A percentile compares a stretch with the other conserved stretches of the same genome.
phyloP scores from a whole-genome alignment of 37 sponge, comb jelly and placozoan species.

The Theonella swinhoei region DNA sequence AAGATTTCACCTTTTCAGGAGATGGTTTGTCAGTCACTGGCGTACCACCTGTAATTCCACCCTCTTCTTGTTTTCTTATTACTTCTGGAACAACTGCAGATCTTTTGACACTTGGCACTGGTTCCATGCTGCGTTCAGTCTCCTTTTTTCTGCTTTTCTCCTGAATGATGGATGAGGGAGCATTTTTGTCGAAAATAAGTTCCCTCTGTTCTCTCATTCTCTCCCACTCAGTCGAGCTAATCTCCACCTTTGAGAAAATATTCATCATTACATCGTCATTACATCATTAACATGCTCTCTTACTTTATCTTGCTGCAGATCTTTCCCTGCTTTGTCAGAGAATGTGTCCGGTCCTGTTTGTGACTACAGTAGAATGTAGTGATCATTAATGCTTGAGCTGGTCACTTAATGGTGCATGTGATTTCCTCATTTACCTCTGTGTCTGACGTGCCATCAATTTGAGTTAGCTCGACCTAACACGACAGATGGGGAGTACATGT shows the following conservation, averaged over 20 bases:
- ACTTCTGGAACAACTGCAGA: neutral
- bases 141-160: neutral
- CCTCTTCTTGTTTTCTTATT: neutral
- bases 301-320: neutral
- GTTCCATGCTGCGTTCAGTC: neutral
- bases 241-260: neutral
- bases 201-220: conserved; percentile 13
- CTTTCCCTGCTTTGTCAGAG: neutral
- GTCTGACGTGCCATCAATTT: conserved; percentile 7
- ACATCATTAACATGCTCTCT: neutral
- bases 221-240: conserved; percentile 15
- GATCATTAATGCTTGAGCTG: too few relatives aligned
- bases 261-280: neutral
- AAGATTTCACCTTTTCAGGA: neutral
- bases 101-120: neutral
- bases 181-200: conserved; percentile 25
- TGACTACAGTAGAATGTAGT: too few relatives aligned
- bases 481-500: too few relatives aligned
- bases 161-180: conserved; percentile 9
- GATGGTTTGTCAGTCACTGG: neutral
- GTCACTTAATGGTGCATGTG: too few relatives aligned
- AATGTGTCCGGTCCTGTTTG: neutral
- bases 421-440: neutral
- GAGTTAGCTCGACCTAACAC: conserved; percentile 18
- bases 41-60: neutral